phyloP scores from a whole-genome alignment of 2,888 invertebrate genomes.

The Atrina japonica region DNA sequence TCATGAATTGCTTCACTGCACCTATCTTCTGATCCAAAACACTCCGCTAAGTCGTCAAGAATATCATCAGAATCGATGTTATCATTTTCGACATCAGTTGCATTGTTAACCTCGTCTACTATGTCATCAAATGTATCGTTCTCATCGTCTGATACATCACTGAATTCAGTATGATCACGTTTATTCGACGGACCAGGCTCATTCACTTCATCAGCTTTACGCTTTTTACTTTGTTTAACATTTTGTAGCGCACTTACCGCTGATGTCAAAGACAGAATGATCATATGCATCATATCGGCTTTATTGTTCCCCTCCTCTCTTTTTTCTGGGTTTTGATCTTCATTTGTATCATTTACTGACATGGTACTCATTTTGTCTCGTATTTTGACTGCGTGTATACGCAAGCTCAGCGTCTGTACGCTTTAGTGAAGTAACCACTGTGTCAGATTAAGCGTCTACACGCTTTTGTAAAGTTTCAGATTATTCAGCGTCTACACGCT shows the following conservation, averaged over 20 bases:
- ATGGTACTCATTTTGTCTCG: too few species aligned
- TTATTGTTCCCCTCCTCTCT: neutral
- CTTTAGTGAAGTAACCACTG: too few species aligned
- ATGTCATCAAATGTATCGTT: too few species aligned
- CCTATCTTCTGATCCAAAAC: slow-evolving; percentile 4
- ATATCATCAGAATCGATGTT: neutral
- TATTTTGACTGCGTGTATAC: slow-evolving; percentile 11
- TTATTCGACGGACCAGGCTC: neutral
- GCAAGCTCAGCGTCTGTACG: slow-evolving; percentile 4
- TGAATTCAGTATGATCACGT: too few species aligned
- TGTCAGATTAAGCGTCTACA: too few species aligned
- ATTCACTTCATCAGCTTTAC: neutral
- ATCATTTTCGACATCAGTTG: too few species aligned
- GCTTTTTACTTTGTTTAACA: neutral
- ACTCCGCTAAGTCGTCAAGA: neutral
- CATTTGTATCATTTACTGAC: too few species aligned
- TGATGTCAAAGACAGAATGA: neutral
- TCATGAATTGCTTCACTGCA: slow-evolving; percentile 5
- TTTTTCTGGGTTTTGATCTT: too few species aligned
- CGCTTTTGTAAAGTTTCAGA: too few species aligned
- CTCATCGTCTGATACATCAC: slow-evolving; percentile 2
- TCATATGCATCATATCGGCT: slow-evolving; percentile 13
- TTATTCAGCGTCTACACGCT: too few species aligned
- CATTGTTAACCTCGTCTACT: too few species aligned
- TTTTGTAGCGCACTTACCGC: neutral